A percentile compares a stretch with the other conserved stretches of the same genome.
These are phyloP conservation scores for Sinocyclocheilus grahami DNA, from an alignment of 2,113 vertebrate genomes.

Conservation along the genomic window DNA sequence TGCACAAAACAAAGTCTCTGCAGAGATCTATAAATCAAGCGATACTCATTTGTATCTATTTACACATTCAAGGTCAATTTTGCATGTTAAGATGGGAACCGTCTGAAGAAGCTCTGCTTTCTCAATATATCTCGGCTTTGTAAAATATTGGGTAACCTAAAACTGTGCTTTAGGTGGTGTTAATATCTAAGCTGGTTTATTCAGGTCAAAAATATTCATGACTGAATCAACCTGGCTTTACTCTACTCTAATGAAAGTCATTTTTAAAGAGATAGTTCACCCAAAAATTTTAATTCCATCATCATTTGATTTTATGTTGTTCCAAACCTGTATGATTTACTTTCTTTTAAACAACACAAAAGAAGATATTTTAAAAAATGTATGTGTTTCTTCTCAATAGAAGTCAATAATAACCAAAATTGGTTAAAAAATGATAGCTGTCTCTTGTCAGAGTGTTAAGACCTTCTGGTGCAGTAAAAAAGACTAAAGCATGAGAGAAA, in stretches of 20 bases:
- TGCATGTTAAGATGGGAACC: not conserved
- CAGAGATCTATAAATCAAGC: slow-evolving; percentile 35
- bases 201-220: not conserved
- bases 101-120: not conserved
- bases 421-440: slow-evolving; percentile 50
- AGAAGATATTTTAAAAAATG: no score
- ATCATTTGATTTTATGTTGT: no score
- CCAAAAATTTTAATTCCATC: no score
- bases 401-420: no score
- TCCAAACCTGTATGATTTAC: no score
- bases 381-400: no score
- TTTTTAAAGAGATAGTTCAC: no score
- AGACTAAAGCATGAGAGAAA: slow-evolving; percentile 29
- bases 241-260: no score
- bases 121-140: not conserved
- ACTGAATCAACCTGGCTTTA: not conserved
- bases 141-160: not conserved
- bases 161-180: not conserved
- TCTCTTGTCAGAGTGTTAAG: slow-evolving; percentile 61
- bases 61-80: slow-evolving; percentile 35
- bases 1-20: slow-evolving; percentile 12
- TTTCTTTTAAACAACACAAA: no score
- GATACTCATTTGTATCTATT: slow-evolving; percentile 16
- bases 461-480: slow-evolving; percentile 50
- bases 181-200: not conserved